A percentile compares a stretch with the other conserved stretches of the same genome.
Evolutionary conservation across 2,888 invertebrate genomes (phyloP).

Genomic region (Eupithecia vulgata): DNA sequence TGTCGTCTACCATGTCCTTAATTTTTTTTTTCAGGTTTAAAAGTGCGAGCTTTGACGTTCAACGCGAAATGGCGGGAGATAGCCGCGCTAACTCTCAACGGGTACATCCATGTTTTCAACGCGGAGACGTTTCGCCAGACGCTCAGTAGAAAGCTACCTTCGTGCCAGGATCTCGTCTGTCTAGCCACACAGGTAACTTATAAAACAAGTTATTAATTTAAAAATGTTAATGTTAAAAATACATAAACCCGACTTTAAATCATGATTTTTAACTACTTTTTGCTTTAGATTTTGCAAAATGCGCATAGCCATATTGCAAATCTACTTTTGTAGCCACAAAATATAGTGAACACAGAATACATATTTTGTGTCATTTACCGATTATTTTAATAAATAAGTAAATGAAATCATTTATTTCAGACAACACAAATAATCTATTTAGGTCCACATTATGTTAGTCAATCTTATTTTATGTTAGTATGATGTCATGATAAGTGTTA

Average conservation of each 20-base stretch:
- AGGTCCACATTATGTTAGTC: no score
- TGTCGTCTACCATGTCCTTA: no score
- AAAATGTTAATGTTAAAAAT: no score
- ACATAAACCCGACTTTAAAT: not conserved
- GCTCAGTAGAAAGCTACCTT: slow-evolving; percentile 92
- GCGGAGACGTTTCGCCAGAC: slow-evolving; percentile 95
- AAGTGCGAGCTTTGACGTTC: slow-evolving; percentile 93
- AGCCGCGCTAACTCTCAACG: slow-evolving; percentile 95
- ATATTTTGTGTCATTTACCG: no score
- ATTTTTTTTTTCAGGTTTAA: slow-evolving; percentile 80
- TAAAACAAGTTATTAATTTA: not conserved
- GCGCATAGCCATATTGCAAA: no score
- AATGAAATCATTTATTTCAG: no score
- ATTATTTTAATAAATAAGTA: no score
- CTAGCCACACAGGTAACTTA: slow-evolving; percentile 87
- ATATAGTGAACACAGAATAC: no score
- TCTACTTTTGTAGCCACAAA: no score
- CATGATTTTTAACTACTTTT: not conserved
- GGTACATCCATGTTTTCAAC: slow-evolving; percentile 97
- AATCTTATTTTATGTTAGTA: no score
- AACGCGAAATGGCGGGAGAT: slow-evolving; percentile 94
- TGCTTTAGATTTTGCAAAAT: not conserved
- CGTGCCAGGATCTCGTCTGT: slow-evolving; percentile 96
- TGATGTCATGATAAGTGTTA: no score
- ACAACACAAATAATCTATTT: no score